Percentiles rank a stretch among this genome's conserved stretches.
phyloP scores from a whole-genome alignment of 2,888 invertebrate species.

The Abscondita cerata region DNA sequence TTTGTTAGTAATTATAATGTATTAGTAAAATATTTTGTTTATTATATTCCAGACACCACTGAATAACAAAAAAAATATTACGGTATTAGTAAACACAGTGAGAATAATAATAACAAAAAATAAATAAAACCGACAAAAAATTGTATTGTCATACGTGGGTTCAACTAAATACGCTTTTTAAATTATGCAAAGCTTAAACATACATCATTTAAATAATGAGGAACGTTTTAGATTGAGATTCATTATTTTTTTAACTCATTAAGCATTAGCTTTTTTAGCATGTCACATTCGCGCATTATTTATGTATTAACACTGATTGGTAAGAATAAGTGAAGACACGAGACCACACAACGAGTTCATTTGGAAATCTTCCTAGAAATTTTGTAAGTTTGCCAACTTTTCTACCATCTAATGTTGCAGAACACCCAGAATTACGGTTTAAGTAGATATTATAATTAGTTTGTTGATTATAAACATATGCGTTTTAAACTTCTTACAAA shows the following conservation, averaged over 20 bases:
- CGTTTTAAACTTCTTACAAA: constrained; percentile 10
- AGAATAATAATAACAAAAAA: too few species aligned
- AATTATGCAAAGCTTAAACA: neutral
- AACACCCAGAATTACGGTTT: constrained; percentile 44
- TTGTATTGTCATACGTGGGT: too few species aligned
- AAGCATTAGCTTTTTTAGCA: constrained; percentile 13
- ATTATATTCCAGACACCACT: too few species aligned
- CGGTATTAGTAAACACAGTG: too few species aligned
- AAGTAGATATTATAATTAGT: constrained; percentile 38
- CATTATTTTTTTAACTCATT: constrained; percentile 6
- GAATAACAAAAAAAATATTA: too few species aligned
- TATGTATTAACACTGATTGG: constrained; percentile 38
- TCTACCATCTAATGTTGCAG: constrained; percentile 40
- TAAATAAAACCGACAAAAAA: too few species aligned
- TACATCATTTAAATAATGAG: constrained; percentile 2
- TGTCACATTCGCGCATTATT: constrained; percentile 32
- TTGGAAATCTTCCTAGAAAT: constrained; percentile 43
- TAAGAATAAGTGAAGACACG: constrained; percentile 25
- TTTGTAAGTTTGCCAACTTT: constrained; percentile 41
- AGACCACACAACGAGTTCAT: constrained; percentile 43
- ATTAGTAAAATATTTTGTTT: too few species aligned
- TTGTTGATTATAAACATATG: constrained; percentile 18
- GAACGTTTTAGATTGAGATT: neutral
- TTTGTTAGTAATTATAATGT: too few species aligned
- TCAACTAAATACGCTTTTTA: too few species aligned